Percentiles rank a stretch among this genome's conserved stretches.
These are phyloP conservation scores for Dexiosoma caninum DNA, from an alignment of 2,888 invertebrate species.

Conservation along the genomic window DNA sequence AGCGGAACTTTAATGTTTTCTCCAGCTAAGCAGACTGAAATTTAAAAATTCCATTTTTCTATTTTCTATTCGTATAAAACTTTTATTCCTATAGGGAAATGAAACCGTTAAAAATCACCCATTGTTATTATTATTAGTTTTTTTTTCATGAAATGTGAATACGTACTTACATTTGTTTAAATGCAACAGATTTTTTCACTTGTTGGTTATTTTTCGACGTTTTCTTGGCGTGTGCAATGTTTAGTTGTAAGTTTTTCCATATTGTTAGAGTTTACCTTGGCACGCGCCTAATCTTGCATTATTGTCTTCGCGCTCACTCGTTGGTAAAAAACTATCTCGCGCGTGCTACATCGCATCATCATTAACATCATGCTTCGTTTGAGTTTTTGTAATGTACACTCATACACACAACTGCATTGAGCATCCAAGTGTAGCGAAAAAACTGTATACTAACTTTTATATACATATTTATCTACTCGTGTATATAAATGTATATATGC, in stretches of 20 bases:
- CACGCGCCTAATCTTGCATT: constrained; percentile 57
- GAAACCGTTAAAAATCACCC: too few species aligned
- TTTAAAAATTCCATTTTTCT: too few species aligned
- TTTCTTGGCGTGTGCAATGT: background rate
- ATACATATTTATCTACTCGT: too few species aligned
- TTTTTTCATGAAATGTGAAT: too few species aligned
- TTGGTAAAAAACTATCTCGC: constrained; percentile 44
- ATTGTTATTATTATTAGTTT: too few species aligned
- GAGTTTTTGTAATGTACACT: constrained; percentile 46
- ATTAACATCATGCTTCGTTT: constrained; percentile 57
- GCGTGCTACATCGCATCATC: constrained; percentile 56
- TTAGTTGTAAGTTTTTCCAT: constrained; percentile 13
- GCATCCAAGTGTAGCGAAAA: constrained; percentile 48
- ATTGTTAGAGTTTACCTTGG: constrained; percentile 52
- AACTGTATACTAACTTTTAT: constrained; percentile 12
- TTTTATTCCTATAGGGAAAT: too few species aligned
- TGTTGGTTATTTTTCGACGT: background rate
- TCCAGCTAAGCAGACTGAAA: too few species aligned
- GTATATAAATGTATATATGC: too few species aligned
- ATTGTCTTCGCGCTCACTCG: constrained; percentile 46
- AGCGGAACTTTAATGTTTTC: too few species aligned
- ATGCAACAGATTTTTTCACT: constrained; percentile 22
- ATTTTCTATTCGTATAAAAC: too few species aligned
- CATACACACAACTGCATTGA: constrained; percentile 28
- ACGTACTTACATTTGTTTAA: too few species aligned